phyloP scores from a whole-genome alignment of 2,888 invertebrate genomes.

The Lumbricus terrestris region DNA sequence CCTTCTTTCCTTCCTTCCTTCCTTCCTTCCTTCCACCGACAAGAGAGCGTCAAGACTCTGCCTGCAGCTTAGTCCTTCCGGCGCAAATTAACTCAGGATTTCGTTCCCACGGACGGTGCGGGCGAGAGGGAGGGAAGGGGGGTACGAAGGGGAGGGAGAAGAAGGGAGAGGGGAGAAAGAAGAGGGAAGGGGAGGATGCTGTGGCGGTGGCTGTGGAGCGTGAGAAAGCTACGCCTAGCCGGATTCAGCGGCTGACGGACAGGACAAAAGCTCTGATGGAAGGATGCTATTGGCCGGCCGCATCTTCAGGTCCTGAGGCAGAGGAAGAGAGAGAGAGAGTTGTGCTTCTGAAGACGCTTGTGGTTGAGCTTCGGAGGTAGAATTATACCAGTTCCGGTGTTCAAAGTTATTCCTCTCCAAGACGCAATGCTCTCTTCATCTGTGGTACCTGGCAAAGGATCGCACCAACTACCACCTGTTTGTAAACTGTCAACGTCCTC shows the following conservation, averaged over 20 bases:
- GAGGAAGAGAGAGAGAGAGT: background rate
- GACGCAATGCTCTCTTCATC: background rate
- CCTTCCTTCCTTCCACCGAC: background rate
- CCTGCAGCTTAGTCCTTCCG: background rate
- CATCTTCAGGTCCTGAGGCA: background rate
- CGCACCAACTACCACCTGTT: background rate
- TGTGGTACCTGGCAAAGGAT: background rate
- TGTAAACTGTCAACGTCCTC: background rate
- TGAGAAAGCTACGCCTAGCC: slow-evolving; percentile 15
- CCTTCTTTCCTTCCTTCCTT: too few relatives aligned
- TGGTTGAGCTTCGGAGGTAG: background rate
- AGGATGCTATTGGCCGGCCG: slow-evolving; percentile 6
- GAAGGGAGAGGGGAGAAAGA: background rate
- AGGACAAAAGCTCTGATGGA: background rate
- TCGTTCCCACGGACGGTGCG: background rate
- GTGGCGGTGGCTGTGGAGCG: background rate
- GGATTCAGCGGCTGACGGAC: background rate
- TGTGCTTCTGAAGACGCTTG: background rate
- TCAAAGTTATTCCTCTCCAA: background rate
- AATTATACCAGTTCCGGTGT: background rate
- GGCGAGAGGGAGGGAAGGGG: background rate
- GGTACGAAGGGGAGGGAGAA: background rate
- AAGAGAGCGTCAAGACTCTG: background rate
- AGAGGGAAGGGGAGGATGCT: background rate
- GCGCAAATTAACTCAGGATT: background rate